Conservation (phyloP, 2,113 vertebrate species). For the Dasypus novemcinctus region DNA sequence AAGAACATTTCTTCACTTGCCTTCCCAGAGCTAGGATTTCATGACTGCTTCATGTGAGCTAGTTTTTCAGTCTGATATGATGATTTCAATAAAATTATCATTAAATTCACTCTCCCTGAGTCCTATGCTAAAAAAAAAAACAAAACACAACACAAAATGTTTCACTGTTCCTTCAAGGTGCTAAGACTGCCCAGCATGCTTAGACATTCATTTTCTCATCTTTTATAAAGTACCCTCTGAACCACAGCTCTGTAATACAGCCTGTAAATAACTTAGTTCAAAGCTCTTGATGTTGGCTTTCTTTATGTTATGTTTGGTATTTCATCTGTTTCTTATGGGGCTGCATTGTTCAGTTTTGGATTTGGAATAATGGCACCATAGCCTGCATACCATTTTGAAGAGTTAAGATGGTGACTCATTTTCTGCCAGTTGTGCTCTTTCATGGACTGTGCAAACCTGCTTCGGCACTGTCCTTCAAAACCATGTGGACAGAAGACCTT, state of each 20-base stretch:
- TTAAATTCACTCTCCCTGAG: not conserved
- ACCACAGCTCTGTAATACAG: not conserved
- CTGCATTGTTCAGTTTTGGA: not conserved
- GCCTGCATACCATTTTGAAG: not conserved
- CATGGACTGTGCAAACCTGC: accelerated
- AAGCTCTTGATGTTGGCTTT: not conserved
- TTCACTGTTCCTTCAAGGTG: not conserved
- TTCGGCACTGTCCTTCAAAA: not conserved
- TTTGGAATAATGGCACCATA: not conserved
- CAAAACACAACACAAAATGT: too few species aligned
- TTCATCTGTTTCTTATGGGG: not conserved
- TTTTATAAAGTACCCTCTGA: not conserved
- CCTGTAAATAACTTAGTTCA: not conserved
- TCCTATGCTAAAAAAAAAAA: not conserved
- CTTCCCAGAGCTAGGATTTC: not conserved
- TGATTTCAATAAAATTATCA: not conserved
- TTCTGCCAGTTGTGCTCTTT: not conserved
- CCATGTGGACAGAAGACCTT: not conserved
- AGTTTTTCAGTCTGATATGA: not conserved
- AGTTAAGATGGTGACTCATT: not conserved
- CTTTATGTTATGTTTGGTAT: not conserved
- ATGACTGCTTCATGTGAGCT: not conserved
- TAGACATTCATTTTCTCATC: not conserved
- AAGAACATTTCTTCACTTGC: not conserved
- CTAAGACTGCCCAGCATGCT: not conserved